A percentile compares a stretch with the other conserved stretches of the same genome.
These are phyloP conservation scores for Aradophagus sp. DNA, from an alignment of 1,140 invertebrate species.

Conservation along the genomic window DNA sequence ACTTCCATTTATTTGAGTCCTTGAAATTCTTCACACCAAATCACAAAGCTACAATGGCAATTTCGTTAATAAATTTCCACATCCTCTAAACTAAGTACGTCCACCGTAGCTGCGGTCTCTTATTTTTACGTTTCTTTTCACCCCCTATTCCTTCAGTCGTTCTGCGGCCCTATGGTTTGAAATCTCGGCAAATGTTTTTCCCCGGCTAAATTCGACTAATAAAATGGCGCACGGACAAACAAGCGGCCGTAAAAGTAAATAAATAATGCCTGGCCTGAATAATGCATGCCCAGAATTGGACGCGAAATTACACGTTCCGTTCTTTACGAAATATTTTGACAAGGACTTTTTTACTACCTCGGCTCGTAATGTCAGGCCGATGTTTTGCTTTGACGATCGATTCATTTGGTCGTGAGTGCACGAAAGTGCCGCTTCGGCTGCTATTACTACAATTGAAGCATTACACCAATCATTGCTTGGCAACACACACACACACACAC, in stretches of 20 bases:
- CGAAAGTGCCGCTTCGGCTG: slow-evolving; percentile 44
- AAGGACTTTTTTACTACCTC: slow-evolving; percentile 31
- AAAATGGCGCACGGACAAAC: slow-evolving; percentile 8
- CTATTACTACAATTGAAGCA: slow-evolving; percentile 56
- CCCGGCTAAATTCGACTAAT: too few species aligned
- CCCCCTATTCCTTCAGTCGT: too few species aligned
- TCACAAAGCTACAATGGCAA: too few species aligned
- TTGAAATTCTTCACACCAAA: too few species aligned
- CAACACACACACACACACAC: too few species aligned
- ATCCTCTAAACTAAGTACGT: too few species aligned
- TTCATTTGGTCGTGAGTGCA: slow-evolving; percentile 50
- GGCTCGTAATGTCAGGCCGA: slow-evolving; percentile 30
- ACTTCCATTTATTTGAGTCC: too few species aligned
- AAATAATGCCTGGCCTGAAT: slow-evolving; percentile 22
- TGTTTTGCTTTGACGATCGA: slow-evolving; percentile 46
- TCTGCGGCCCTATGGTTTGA: too few species aligned
- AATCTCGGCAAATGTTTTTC: too few species aligned
- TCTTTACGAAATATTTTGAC: slow-evolving; percentile 47
- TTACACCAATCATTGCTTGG: slow-evolving; percentile 51
- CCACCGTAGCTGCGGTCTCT: too few species aligned
- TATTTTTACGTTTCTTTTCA: too few species aligned
- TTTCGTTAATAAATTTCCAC: too few species aligned
- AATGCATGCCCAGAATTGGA: slow-evolving; percentile 22
- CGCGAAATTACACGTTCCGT: slow-evolving; percentile 31
- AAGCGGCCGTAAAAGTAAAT: slow-evolving; percentile 27